Evolutionary conservation across 2,113 vertebrate genomes (phyloP).

Genomic region (Hypocryptadius cinnamomeus): DNA sequence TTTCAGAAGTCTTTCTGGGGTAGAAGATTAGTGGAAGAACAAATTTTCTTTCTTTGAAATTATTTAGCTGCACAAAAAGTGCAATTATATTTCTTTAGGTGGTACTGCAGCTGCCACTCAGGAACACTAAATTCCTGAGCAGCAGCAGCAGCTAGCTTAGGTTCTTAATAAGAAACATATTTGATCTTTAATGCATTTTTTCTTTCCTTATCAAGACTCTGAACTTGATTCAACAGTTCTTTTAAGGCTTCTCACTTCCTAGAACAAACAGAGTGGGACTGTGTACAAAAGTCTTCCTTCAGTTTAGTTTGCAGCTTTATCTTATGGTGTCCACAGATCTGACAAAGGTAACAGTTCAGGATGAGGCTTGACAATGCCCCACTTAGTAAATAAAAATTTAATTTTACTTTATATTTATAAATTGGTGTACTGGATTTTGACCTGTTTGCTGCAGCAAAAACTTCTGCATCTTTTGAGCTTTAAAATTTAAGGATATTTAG

Average conservation of each 20-base stretch:
- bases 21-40: not conserved
- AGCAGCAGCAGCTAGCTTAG: not conserved
- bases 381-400: not conserved
- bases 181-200: conserved; percentile 7
- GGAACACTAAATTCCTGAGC: not conserved
- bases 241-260: not conserved
- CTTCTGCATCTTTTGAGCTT: not conserved
- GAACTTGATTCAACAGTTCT: not conserved
- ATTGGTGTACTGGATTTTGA: not conserved
- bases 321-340: not conserved
- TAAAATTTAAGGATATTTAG: not conserved
- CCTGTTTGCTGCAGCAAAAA: not conserved
- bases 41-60: not conserved
- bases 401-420: not conserved
- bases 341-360: not conserved
- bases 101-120: not conserved
- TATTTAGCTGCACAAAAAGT: not conserved
- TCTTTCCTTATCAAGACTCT: not conserved
- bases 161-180: not conserved
- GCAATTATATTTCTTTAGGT: not conserved
- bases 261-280: not conserved
- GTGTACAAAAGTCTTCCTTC: not conserved
- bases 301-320: not conserved
- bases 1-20: not conserved
- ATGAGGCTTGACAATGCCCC: not conserved